Conservation (phyloP, 2,888 invertebrate species). For the Pegoplata infirma region DNA sequence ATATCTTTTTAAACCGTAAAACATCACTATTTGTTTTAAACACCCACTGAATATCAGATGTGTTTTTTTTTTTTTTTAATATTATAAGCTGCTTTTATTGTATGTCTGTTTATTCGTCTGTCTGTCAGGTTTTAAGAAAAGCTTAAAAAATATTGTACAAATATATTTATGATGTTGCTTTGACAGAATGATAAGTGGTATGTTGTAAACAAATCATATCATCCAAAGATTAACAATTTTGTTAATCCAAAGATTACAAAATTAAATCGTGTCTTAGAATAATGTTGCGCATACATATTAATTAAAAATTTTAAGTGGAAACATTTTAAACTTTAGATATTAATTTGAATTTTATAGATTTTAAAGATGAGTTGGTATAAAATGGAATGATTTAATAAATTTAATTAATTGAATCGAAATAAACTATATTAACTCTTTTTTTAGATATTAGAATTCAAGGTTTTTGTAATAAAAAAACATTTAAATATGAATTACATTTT, state of each 20-base stretch:
- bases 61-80: not conserved
- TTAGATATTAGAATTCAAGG: no score
- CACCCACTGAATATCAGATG: not conserved
- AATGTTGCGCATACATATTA: constrained; percentile 41
- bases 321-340: not conserved
- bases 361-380: not conserved
- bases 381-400: no score
- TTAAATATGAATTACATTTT: no score
- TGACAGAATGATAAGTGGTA: constrained; percentile 56
- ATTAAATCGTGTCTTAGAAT: constrained; percentile 43
- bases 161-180: constrained; percentile 54
- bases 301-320: constrained; percentile 31
- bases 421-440: no score
- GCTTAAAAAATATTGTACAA: constrained; percentile 1
- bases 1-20: not conserved
- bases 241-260: not conserved
- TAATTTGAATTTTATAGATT: no score
- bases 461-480: no score
- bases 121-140: no score
- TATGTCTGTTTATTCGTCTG: not conserved
- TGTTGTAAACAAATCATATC: constrained; percentile 59
- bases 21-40: not conserved
- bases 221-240: constrained; percentile 41
- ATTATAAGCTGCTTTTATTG: not conserved
- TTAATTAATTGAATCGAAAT: no score